These are phyloP conservation scores for Portunus trituberculatus DNA, from an alignment of 1,140 invertebrate genomes.

Conservation along the genomic window DNA sequence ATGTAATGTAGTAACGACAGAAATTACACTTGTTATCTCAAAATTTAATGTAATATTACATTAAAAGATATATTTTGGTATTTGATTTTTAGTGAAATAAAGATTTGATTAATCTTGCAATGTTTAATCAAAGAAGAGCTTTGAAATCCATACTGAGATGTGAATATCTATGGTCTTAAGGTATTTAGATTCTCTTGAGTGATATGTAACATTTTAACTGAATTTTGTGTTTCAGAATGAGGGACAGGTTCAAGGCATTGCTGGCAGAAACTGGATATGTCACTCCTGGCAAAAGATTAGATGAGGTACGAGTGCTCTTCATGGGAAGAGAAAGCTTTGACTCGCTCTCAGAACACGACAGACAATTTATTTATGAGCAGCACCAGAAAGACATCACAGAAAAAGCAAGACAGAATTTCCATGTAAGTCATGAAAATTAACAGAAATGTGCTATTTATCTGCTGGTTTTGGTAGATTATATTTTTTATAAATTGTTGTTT, in stretches of 20 bases:
- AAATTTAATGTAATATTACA: not conserved
- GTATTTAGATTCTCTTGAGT: not conserved
- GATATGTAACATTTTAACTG: not conserved
- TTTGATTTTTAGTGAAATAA: not conserved
- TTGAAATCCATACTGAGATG: too few species aligned
- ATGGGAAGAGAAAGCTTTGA: constrained; percentile 98
- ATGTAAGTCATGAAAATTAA: constrained; percentile 81
- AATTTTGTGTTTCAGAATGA: constrained; percentile 80
- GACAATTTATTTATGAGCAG: constrained; percentile 95
- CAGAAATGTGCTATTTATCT: too few species aligned
- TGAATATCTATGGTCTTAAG: not conserved
- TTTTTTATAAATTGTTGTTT: too few species aligned
- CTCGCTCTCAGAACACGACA: constrained; percentile 92
- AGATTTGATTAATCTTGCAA: not conserved
- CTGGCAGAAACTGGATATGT: constrained; percentile 97
- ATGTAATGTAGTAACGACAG: not conserved
- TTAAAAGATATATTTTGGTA: not conserved
- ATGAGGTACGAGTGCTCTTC: constrained; percentile 95
- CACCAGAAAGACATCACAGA: constrained; percentile 96
- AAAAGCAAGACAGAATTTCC: constrained; percentile 94
- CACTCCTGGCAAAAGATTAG: constrained; percentile 92
- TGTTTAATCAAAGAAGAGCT: not conserved
- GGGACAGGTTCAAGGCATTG: constrained; percentile 93
- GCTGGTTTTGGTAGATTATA: not conserved
- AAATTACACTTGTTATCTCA: not conserved